These are phyloP conservation scores for Platysternon megacephalum DNA, from an alignment of 2,113 vertebrate genomes.

Conservation along the genomic window DNA sequence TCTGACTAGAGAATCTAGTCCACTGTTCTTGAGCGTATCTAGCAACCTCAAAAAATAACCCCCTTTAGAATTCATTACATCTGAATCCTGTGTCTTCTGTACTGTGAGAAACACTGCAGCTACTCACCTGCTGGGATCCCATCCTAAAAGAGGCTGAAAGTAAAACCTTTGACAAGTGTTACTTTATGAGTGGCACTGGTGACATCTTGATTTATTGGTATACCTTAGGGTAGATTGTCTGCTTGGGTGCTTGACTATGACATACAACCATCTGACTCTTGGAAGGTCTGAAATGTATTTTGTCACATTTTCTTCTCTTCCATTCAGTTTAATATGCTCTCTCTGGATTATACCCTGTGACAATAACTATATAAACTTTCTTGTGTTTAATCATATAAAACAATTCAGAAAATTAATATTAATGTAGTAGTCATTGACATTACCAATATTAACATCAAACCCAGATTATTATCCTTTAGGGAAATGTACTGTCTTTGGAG, in stretches of 20 bases:
- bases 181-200: background rate
- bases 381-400: background rate
- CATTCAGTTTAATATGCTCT: background rate
- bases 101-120: background rate
- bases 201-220: conserved; percentile 29
- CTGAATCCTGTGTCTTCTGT: background rate
- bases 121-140: background rate
- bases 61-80: background rate
- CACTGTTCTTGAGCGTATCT: background rate
- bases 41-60: background rate
- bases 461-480: background rate
- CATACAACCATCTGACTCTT: background rate
- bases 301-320: background rate
- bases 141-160: background rate
- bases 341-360: conserved; percentile 25
- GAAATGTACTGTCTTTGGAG: background rate
- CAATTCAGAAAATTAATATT: background rate
- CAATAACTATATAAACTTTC: background rate
- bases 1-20: background rate
- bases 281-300: conserved; percentile 26
- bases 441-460: background rate
- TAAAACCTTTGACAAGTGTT: conserved; percentile 16
- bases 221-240: background rate
- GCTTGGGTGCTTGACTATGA: conserved; percentile 45
- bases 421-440: background rate